Evolutionary conservation across 2,888 invertebrate genomes (phyloP), one percentile per base, ranked within the genome.

Genomic region (Sinelater perroti): DNA sequence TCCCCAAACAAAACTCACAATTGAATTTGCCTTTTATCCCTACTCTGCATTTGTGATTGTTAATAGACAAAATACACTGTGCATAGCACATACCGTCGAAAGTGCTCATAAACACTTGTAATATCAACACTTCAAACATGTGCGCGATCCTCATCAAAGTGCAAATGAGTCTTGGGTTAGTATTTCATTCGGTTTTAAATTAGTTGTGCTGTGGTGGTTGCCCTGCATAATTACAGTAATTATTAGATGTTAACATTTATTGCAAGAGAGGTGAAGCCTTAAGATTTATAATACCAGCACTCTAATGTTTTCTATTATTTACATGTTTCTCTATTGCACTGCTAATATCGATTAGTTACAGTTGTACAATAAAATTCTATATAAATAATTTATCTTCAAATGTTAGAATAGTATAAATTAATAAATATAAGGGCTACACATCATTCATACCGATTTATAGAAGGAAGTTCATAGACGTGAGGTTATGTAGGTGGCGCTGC

Each of bases 71-170:
- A n/a, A n/a, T n/a, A 46, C 17, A 31, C 56, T 65, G 65, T 65
- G 65, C 65, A 65, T 46, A 62, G 65, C 65, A 65, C 65, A 65
- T 65, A 65, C 65, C 42, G 38, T 50, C 44, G 10, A 44, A 54
- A 54, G 59, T 59, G 59, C 49, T 26, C 16, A 36, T 42, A 3
- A 24, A 45, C 56, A 58, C 58, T 53, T 53, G 26, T 40, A 51
- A 51, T 40, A 51, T 40, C 42, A 42, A 52, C 44, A 52, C 7
- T 18, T 47, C 18, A 35, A 16, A 44, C 30, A 44, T 30, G 30
- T 13, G 17, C n/a, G 8, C 21, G 20, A 17, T 38, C 21, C 26
- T 26, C 36, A 50, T 28, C 36, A 38, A n/a, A n/a, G n/a, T n/a
- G n/a, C n/a, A n/a, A n/a, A n/a, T n/a, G n/a, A n/a, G n/a, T n/a